Base-by-base conservation (phyloP, 2,888 invertebrate genomes). In the Andrena bucephala region DNA sequence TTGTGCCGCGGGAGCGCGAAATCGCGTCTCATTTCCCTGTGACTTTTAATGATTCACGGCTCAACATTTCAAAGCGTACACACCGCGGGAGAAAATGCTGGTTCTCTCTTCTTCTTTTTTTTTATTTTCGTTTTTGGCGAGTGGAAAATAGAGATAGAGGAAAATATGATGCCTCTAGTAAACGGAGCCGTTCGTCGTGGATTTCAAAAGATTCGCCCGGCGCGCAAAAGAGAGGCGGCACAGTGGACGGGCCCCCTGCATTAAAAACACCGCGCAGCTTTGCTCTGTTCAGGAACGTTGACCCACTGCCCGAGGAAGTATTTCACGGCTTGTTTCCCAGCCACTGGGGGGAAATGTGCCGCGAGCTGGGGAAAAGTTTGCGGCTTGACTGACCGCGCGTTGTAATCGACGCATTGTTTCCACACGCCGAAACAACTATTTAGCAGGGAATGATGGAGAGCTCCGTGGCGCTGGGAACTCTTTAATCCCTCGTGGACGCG, bases 241-340 rank as follows among this genome's bases (percentile, higher is more conserved):
- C 1, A 70, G 54, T 59, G 72, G 69, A 75, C 77, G 65, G 71
- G 69, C 60, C 57, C 62, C 33, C 67, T 69, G 48, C 71, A 65
- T 77, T 60, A 68, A 73, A 52, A 52, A 52, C 52, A 52, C 52
- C 52, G 57, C 27, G 33, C n/a, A 48, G 57, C 59, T 48, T 7
- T 50, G 69, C 33, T 42, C 62, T 27, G 54, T 57, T 57, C 36
- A 65, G 75, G 57, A 68, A 67, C 68, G 67, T 29, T 84, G 73
- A 76, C 85, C 78, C 73, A 85, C 62, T 82, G 73, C 77, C 76
- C 57, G 57, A 71, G 69, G 81, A 84, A 69, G 72, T 65, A 63
- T 54, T 75, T 76, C 77, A 75, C 73, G 67, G 72, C 62, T 84
- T 81, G 75, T 81, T 73, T 76, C 67, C 54, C 65, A 71, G 66